Evolutionary conservation across 2,113 vertebrate species (phyloP).

Genomic region (Pelecanoides urinatrix): DNA sequence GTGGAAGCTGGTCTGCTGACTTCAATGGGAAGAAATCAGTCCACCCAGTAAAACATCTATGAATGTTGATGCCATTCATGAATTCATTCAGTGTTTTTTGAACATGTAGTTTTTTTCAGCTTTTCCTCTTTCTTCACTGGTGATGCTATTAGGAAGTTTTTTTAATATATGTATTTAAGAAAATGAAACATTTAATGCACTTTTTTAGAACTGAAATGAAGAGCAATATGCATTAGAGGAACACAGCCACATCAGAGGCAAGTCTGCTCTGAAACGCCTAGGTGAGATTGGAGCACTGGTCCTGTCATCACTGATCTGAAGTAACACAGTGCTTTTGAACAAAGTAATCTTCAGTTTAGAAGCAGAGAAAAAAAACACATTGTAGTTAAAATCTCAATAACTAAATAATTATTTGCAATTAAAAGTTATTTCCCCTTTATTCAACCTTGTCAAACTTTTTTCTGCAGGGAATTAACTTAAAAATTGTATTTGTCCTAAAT

Average conservation of each 20-base stretch:
- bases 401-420: background rate
- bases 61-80: fast-evolving
- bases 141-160: background rate
- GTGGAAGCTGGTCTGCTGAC: background rate
- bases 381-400: background rate
- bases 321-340: background rate
- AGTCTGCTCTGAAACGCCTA: background rate
- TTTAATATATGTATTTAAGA: background rate
- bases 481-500: background rate
- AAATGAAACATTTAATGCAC: fast-evolving
- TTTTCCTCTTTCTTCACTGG: background rate
- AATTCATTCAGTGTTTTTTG: background rate
- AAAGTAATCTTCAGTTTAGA: background rate
- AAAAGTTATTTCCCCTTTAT: background rate
- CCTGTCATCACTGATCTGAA: background rate
- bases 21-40: background rate
- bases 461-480: background rate
- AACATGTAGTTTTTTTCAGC: fast-evolving
- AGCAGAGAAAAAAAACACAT: background rate
- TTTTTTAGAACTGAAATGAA: background rate
- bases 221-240: background rate
- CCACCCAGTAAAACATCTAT: background rate
- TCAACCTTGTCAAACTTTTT: background rate
- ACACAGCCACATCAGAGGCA: background rate
- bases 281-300: background rate